A percentile compares a stretch with the other conserved stretches of the same genome.
These are phyloP conservation scores for Electrona antarctica DNA, from an alignment of 2,113 vertebrate genomes.

Conservation along the genomic window DNA sequence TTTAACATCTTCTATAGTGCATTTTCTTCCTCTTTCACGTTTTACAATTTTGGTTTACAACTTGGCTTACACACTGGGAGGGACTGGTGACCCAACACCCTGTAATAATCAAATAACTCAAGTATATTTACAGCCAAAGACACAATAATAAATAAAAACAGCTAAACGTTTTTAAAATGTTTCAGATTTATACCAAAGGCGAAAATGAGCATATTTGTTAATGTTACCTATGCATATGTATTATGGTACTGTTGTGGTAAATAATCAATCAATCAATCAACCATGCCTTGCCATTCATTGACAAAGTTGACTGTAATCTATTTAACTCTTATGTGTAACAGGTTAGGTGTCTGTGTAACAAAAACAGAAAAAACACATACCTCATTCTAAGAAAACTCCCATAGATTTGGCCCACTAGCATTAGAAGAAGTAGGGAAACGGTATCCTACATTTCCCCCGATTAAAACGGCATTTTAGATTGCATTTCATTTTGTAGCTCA, in stretches of 20 bases:
- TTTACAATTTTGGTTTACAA: constrained; percentile 47
- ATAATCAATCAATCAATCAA: no score
- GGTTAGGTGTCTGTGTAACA: neutral
- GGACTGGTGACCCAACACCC: constrained; percentile 38
- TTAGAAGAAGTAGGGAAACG: constrained; percentile 4
- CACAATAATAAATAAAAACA: constrained; percentile 15
- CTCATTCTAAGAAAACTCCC: constrained; percentile 5
- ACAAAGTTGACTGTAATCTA: constrained; percentile 5
- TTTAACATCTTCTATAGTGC: constrained; percentile 47
- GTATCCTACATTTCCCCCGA: neutral
- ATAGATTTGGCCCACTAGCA: constrained; percentile 52
- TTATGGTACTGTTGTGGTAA: no score
- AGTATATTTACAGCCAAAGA: constrained; percentile 57
- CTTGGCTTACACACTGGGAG: constrained; percentile 68
- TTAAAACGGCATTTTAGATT: neutral
- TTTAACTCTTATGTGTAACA: no score
- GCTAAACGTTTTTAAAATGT: neutral
- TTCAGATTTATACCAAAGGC: constrained; percentile 60
- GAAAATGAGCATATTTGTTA: constrained; percentile 52
- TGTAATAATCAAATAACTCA: constrained; percentile 18
- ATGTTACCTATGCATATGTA: constrained; percentile 6
- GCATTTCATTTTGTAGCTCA: constrained; percentile 25
- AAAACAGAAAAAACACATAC: constrained; percentile 10
- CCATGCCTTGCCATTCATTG: neutral
- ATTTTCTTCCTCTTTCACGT: constrained; percentile 57